Base-by-base conservation (phyloP, 2,797 vertebrate species). In the Gymnoscopelus braueri region DNA sequence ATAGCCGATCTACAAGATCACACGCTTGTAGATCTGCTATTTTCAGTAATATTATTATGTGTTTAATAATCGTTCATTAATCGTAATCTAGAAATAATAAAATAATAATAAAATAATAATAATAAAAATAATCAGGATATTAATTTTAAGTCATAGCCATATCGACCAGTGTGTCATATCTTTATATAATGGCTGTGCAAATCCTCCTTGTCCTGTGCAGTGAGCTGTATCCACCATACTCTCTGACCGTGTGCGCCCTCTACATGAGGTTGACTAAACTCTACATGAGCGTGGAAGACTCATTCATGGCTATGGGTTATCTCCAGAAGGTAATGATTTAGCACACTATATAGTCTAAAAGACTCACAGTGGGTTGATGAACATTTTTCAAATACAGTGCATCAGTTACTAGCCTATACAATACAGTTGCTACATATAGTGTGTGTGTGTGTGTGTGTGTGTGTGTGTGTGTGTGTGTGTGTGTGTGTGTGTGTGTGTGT, bases 221-320 rank as follows among this genome's bases (percentile, higher is more conserved):
- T 59, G 92, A 94, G 78, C 92, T 98, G 78, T 99, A 99, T 54
- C 96, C 97, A 0, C 65, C 93, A 49, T 96, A 95, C 90, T 99
- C 98, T 0, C 79, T 98, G 80, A 99, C 99, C 0, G 95, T 99
- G 80, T 96, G 96, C 39, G 98, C 98, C 69, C 95, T 99, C 94
- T 97, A 96, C 92, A 91, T 99, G 89, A 99, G 99, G 85, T 63
- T 99, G 66, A 97, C 96, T 3, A 86, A 95, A 60, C 90, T 99
- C 9, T 95, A 98, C 80, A 88, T 95, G 87, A 91, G 86, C 0
- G 79, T 97, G 81, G 95, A 95, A 2, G 94, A 91, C 70, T 85
- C 70, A 61, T 72, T 89, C 0, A 81, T 86, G 4, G 96, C 95
- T 10, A 77, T 92, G 35, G 93, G 84, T 7, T 87, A 93, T n/a